These are phyloP conservation scores for Cynoglossus semilaevis DNA, from an alignment of 2,113 vertebrate species.

Conservation along the genomic window DNA sequence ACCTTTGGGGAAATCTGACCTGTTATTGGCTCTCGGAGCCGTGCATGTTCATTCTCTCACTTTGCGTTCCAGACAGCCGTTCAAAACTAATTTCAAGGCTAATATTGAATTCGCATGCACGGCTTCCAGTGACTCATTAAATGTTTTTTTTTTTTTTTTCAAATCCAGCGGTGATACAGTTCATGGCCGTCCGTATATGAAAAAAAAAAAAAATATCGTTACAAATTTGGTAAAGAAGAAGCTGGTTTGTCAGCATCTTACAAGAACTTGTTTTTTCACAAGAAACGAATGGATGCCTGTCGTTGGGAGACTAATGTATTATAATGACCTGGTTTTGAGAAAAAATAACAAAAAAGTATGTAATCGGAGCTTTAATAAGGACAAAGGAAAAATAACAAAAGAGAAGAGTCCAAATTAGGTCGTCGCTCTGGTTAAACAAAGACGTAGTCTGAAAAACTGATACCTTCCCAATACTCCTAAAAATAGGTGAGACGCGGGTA, in stretches of 20 bases:
- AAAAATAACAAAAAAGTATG: too few relatives aligned
- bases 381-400: too few relatives aligned
- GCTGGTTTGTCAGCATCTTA: not conserved
- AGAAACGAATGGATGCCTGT: too few relatives aligned
- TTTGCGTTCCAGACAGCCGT: constrained; percentile 40
- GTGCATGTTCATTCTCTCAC: constrained; percentile 56
- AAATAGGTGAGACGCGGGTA: too few relatives aligned
- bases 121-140: constrained; percentile 16
- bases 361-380: too few relatives aligned
- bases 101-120: constrained; percentile 49
- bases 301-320: too few relatives aligned
- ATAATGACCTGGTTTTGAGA: too few relatives aligned
- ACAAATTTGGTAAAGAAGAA: not conserved
- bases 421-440: too few relatives aligned
- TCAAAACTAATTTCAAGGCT: constrained; percentile 58
- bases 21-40: constrained; percentile 59
- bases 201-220: constrained; percentile 2
- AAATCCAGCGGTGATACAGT: constrained; percentile 14
- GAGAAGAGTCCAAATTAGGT: too few relatives aligned
- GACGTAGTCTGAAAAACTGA: too few relatives aligned
- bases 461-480: too few relatives aligned
- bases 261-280: not conserved
- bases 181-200: not conserved
- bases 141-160: constrained; percentile 36
- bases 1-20: constrained; percentile 74